These are phyloP conservation scores for Andricus quercusramuli DNA, from an alignment of 2,888 invertebrate species.

Conservation along the genomic window DNA sequence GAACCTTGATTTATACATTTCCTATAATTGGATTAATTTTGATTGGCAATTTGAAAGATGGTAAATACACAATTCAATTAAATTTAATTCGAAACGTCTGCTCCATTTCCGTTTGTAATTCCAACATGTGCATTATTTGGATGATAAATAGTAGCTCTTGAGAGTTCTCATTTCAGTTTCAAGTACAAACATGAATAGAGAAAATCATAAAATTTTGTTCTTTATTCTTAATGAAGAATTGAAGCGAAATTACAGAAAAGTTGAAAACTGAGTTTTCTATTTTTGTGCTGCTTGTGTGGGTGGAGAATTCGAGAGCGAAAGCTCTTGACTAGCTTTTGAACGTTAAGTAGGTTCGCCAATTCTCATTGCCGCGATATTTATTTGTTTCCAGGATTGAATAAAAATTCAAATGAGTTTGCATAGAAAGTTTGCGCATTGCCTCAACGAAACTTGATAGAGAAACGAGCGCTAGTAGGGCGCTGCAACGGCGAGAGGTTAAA, in stretches of 20 bases:
- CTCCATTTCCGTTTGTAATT: no score
- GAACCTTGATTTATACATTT: no score
- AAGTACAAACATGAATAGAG: not conserved
- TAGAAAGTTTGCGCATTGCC: slow-evolving; percentile 65
- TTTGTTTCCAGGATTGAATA: slow-evolving; percentile 73
- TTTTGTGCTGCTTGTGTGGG: not conserved
- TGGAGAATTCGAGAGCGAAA: slow-evolving; percentile 16
- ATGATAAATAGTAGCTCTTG: not conserved
- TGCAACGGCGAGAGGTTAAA: slow-evolving; percentile 49
- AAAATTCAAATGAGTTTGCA: slow-evolving; percentile 74
- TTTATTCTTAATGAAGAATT: slow-evolving; percentile 31
- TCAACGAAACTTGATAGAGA: slow-evolving; percentile 54
- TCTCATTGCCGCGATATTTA: slow-evolving; percentile 74
- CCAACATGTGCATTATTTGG: no score
- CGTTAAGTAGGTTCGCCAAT: slow-evolving; percentile 53
- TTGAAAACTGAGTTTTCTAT: slow-evolving; percentile 10
- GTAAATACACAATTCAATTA: no score
- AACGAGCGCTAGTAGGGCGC: slow-evolving; percentile 45
- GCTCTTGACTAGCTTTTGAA: slow-evolving; percentile 50
- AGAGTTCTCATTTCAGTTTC: not conserved
- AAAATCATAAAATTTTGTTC: not conserved
- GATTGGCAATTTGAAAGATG: no score
- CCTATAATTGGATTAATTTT: no score
- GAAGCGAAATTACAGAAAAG: slow-evolving; percentile 29
- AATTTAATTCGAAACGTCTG: no score